Evolutionary conservation across 2,113 vertebrate species (phyloP), one percentile per base, ranked within the genome.

Genomic region (Upupa epops): DNA sequence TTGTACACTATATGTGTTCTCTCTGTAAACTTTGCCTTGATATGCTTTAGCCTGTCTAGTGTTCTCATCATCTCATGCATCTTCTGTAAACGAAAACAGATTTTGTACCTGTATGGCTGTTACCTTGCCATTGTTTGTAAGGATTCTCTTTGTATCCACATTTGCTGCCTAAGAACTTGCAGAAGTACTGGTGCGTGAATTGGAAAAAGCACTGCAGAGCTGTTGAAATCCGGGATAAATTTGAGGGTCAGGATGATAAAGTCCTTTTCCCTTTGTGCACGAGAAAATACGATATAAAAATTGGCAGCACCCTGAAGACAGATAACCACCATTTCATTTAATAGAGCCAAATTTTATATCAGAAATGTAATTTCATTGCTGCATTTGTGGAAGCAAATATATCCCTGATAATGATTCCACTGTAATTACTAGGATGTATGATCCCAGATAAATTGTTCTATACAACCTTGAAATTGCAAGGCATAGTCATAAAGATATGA

Each of bases 321-420:
- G 87, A 91, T 91, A 89, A 21, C 28, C 34, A 42, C 46, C 17
- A 69, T 40, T n/a, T 82, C 34, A 55, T 80, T 89, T 87, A 87
- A 70, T 54, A 91, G 84, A 89, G 32, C 3, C 40, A 17, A 76
- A 28, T 87, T 91, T 94, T 92, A 75, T 1, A 1, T 40, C 24
- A 93, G 59, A 85, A 91, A 72, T 83, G 51, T 54, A 87, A 92
- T 93, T 89, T 32, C 7, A 6, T 55, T 63, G 36, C 32, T 85
- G 46, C 48, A 87, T 20, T 37, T 83, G 40, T 89, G 68, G 36
- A 85, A 79, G 55, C 2, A 89, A 89, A 70, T 79, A 16, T 65
- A 42, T 46, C 51, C 55, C 73, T 91, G 70, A 69, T 87, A 82
- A 92, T 58, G 15, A 89, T 59, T 70, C 31, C 72, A 55, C 6